Base-by-base conservation (phyloP, 2,797 vertebrate genomes). In the Chrysocyon brachyurus region DNA sequence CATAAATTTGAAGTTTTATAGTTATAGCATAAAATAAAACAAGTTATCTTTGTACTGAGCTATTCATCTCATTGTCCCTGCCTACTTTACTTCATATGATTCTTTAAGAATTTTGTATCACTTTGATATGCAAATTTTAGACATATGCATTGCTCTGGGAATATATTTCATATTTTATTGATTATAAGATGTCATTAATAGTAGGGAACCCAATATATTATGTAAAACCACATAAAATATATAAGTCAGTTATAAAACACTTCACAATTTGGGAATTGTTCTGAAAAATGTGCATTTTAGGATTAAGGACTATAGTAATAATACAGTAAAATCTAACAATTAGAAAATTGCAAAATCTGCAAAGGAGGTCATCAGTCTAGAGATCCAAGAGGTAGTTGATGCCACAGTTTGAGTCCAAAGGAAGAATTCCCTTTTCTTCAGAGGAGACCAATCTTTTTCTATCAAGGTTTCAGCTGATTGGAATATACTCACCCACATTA, bases 81-180 rank as follows among this genome's bases (percentile, higher is more conserved):
- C 12, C 46, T 90, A 68, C 66, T 78, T 93, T 77, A 31, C 40
- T 87, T 84, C 61, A 79, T 95, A 61, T 14, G 36, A 9, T 59
- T 52, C 85, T 89, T 85, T 85, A 78, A 90, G 64, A 87, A 36
- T 70, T 96, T 56, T 59, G 68, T 82, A 56, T 5, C 52, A 54
- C 82, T 63, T 93, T 90, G 24, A 95, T 78, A 87, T 88, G 12
- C 86, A 95, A 61, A 89, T 81, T 46, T 81, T 6, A 85, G 66
- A 49, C 17, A n/a, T 36, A 57, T 66, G 6, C 21, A 81, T 93
- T 91, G n/a, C 72, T 84, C 64, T 73, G 19, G 40, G 54, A 84
- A 85, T 73, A 56, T 56, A 75, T 57, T 89, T 88, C 21, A 63
- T 68, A 86, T 88, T 91, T 94, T 81, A 85, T 72, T 88, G 33